Percentiles rank a stretch among this genome's conserved stretches.
Evolutionary conservation across 2,113 vertebrate genomes (phyloP).

Genomic region (Oenanthe melanoleuca): DNA sequence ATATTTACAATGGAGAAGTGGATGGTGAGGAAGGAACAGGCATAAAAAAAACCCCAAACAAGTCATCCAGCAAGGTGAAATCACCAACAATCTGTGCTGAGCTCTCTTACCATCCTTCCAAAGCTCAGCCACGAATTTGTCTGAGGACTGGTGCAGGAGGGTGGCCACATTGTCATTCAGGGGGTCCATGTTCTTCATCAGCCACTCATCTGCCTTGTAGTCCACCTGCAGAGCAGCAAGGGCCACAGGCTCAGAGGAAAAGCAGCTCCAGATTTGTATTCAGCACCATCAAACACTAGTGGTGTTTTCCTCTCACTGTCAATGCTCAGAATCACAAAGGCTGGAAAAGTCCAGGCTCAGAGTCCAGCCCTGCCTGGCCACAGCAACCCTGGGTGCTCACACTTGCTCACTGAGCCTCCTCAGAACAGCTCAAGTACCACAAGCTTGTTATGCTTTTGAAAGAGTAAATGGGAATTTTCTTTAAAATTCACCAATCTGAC

Average conservation of each 20-base stretch:
- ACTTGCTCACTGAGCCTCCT: not conserved
- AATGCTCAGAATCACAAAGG: not conserved
- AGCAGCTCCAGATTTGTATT: rapidly evolving
- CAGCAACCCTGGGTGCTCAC: not conserved
- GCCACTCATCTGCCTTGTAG: constrained; percentile 98
- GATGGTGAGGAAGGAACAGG: not conserved
- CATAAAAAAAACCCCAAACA: not conserved
- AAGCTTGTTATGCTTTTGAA: not conserved
- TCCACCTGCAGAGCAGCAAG: constrained; percentile 83
- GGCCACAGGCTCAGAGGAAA: not conserved
- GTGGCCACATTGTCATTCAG: constrained; percentile 98
- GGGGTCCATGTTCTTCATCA: constrained; percentile 99
- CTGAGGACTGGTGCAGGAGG: constrained; percentile 93
- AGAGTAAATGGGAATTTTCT: not conserved
- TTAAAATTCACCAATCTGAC: not conserved
- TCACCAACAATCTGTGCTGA: not conserved
- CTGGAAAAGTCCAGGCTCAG: not conserved
- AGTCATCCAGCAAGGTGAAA: not conserved
- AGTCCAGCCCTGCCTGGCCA: not conserved
- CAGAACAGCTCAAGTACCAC: not conserved
- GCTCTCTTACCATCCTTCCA: constrained; percentile 94
- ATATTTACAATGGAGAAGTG: not conserved
- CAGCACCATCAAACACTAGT: rapidly evolving
- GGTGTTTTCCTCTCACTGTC: not conserved
- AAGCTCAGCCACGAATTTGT: constrained; percentile 95